Conservation (phyloP, 2,797 vertebrate species). For the Anniella stebbinsi region DNA sequence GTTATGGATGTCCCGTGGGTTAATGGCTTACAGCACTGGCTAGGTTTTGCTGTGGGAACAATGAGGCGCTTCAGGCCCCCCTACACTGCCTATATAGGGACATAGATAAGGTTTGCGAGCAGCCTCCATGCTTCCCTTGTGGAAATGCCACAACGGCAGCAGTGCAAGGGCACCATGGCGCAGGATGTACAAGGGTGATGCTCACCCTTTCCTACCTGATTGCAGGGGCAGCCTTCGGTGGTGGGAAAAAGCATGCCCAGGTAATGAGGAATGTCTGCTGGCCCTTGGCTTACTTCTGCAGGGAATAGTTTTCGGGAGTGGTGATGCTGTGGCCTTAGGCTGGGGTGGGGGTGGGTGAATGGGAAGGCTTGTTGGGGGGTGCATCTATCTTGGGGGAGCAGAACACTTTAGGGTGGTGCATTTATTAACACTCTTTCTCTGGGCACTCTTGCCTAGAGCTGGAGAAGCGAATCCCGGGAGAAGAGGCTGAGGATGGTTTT, state of each 20-base stretch:
- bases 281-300: background rate
- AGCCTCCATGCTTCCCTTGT: constrained; percentile 41
- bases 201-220: constrained; percentile 76
- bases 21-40: background rate
- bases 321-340: background rate
- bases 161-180: constrained; percentile 45
- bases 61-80: constrained; percentile 40
- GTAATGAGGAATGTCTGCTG: constrained; percentile 33
- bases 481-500: constrained; percentile 42
- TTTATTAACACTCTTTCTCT: constrained; percentile 31
- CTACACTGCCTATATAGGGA: constrained; percentile 47
- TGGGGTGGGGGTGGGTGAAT: background rate
- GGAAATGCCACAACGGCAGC: background rate
- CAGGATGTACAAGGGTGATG: constrained; percentile 58
- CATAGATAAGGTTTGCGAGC: constrained; percentile 37
- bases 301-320: background rate
- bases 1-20: background rate
- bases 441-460: constrained; percentile 38
- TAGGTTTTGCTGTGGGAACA: constrained; percentile 41
- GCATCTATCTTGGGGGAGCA: background rate
- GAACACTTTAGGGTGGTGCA: background rate
- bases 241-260: constrained; percentile 40
- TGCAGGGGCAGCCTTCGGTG: constrained; percentile 51
- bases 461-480: background rate
- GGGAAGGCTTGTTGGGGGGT: background rate